Base-by-base conservation (phyloP, 2,797 vertebrate species). In the Poecilia wingei region DNA sequence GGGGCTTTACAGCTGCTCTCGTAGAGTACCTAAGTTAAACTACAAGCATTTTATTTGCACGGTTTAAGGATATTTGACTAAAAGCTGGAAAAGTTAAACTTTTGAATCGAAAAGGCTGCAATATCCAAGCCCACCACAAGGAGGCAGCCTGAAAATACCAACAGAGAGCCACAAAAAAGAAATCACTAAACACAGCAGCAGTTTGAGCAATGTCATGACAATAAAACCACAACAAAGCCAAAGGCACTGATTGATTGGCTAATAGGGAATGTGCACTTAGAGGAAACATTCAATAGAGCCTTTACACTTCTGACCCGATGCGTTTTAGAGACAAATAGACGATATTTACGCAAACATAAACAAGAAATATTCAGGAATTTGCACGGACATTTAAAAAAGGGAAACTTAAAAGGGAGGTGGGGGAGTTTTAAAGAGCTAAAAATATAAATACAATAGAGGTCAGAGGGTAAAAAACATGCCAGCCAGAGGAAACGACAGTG, bases 81-180 rank as follows among this genome's bases (percentile, higher is more conserved):
- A 61, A 13, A 43, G 33, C 33, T 61, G 8, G 4, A 75, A 83
- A 74, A 70, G 49, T 7, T 8, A 78, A 57, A n/a, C 57, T 45
- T 28, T 43, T 71, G 2, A 22, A 6, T 22, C 13, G 13, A 22
- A 79, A 10, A 66, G 41, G 72, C 74, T 78, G 72, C 78, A 89
- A 76, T 85, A 83, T 78, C 45, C 6, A 33, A 70, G 14, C 76
- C 76, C 39, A 0, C 92, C 94, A 94, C 93, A 84, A 66, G 91
- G 91, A 83, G 93, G 91, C 89, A 91, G 84, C 75, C 79, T 66
- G 36, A 55, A 84, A 84, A 84, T 82, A 64, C 79, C 66, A 72
- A 43, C 9, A 53, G 59, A 25, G 79, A 74, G 7, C 41, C 72
- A 28, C 74, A 76, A 76, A 78, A 72, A 76, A 70, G 25, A 66